Evolutionary conservation across 2,888 invertebrate genomes (phyloP).

Genomic region (Leucophenga montana): DNA sequence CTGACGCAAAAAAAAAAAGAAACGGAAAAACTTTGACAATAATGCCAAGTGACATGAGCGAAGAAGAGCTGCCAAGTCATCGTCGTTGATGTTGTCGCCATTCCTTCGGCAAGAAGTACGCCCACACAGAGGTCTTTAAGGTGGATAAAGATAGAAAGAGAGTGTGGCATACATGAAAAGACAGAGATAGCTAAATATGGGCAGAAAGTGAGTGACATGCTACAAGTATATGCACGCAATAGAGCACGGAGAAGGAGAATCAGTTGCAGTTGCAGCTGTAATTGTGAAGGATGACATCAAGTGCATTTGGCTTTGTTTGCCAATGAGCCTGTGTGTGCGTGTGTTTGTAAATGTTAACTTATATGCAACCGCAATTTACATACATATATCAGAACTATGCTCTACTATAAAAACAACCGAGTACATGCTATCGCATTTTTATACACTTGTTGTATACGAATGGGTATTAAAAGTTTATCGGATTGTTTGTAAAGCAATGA

Average conservation of each 20-base stretch:
- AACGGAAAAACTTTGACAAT: conserved; percentile 47
- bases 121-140: conserved; percentile 33
- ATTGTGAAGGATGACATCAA: conserved; percentile 66
- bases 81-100: conserved; percentile 8
- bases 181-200: neutral
- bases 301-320: conserved; percentile 42
- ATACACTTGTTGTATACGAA: conserved; percentile 32
- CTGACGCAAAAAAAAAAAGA: conserved; percentile 21
- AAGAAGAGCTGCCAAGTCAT: conserved; percentile 42
- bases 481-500: too few species aligned
- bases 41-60: conserved; percentile 56
- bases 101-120: conserved; percentile 39
- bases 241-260: neutral
- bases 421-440: conserved; percentile 6
- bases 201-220: conserved; percentile 56
- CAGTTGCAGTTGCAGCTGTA: conserved; percentile 53
- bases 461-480: too few species aligned
- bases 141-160: neutral
- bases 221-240: conserved; percentile 61
- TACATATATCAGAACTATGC: too few species aligned
- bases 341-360: conserved; percentile 11
- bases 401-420: neutral
- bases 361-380: conserved; percentile 23
- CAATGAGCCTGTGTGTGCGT: conserved; percentile 25
- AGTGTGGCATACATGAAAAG: neutral